Conservation (phyloP, 2,797 vertebrate species). For the Alauda arvensis region DNA sequence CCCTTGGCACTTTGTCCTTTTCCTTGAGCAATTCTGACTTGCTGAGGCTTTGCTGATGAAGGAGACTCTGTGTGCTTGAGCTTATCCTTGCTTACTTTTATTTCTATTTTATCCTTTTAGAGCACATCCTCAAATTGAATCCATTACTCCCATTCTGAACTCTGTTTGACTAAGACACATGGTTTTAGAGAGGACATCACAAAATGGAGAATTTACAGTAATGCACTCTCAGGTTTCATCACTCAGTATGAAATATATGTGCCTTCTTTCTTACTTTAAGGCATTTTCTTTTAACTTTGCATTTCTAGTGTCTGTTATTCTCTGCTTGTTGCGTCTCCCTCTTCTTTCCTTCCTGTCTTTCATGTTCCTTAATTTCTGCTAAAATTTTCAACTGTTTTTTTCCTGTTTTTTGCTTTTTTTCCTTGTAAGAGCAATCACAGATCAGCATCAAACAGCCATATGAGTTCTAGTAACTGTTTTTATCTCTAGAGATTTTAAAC, state of each 20-base stretch:
- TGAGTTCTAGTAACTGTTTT: neutral
- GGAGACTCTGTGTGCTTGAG: neutral
- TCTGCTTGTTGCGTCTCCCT: neutral
- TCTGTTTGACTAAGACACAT: neutral
- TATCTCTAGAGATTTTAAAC: conserved; percentile 26
- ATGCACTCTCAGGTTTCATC: neutral
- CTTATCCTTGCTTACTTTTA: neutral
- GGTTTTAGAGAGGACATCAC: neutral
- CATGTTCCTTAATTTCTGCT: neutral
- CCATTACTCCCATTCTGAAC: neutral
- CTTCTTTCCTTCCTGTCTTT: neutral
- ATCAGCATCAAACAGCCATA: neutral
- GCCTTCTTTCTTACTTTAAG: neutral
- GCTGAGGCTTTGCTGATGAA: neutral
- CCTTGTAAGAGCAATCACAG: neutral
- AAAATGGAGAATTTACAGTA: conserved; percentile 4
- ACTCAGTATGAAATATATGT: neutral
- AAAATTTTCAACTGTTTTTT: neutral
- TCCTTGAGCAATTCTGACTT: neutral
- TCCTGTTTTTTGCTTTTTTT: neutral
- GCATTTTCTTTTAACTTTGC: neutral
- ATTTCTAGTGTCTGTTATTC: neutral
- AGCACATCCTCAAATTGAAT: neutral
- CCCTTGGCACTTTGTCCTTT: neutral
- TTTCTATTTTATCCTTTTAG: neutral